Evolutionary conservation across 2,888 invertebrate genomes (phyloP).

Genomic region (Ormyrus nitidulus): DNA sequence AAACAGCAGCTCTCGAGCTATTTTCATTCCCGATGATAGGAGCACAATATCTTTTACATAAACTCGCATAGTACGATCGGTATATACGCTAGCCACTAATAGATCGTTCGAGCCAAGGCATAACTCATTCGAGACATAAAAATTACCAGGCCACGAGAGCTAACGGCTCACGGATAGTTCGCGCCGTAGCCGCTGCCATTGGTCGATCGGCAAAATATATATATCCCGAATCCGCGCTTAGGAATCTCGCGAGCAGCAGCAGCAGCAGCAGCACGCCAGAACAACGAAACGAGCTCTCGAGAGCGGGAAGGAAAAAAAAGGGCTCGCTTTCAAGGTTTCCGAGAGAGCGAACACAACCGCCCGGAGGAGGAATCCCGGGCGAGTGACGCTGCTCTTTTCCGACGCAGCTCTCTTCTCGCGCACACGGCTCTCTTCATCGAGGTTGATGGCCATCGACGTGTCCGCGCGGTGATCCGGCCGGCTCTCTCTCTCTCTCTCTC

Average conservation of each 20-base stretch:
- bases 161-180: conserved; percentile 34
- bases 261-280: conserved; percentile 2
- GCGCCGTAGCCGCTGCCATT: background rate
- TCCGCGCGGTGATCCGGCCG: background rate
- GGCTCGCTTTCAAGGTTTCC: conserved; percentile 52
- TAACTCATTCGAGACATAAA: conserved; percentile 51
- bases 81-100: conserved; percentile 44
- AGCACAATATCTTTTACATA: conserved; percentile 32
- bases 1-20: background rate
- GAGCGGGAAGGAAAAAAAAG: conserved; percentile 27
- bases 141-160: conserved; percentile 48
- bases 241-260: conserved; percentile 38
- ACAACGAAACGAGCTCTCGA: conserved; percentile 17
- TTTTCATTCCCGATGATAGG: conserved; percentile 26
- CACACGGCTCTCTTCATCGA: background rate
- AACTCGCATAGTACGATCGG: conserved; percentile 19
- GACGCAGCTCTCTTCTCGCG: background rate
- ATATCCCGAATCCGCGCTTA: conserved; percentile 33
- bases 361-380: conserved; percentile 17
- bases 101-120: conserved; percentile 47
- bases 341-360: background rate
- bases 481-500: background rate
- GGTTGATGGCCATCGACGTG: conserved; percentile 31
- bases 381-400: conserved; percentile 52
- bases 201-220: no score